Percentiles rank a stretch among this genome's conserved stretches.
These are phyloP conservation scores for Actenoides hombroni DNA, from an alignment of 2,113 vertebrate species.

Conservation along the genomic window DNA sequence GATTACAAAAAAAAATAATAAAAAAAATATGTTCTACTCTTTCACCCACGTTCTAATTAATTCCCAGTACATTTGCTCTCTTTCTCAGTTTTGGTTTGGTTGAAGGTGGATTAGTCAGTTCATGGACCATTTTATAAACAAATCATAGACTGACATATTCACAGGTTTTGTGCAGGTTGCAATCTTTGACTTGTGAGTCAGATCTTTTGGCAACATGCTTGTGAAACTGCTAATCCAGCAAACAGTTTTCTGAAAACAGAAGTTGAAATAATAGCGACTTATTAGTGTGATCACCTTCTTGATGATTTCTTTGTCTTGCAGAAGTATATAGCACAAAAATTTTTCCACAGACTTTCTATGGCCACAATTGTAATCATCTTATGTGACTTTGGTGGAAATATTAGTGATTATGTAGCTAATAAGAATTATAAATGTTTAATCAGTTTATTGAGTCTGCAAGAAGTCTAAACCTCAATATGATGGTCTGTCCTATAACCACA, in stretches of 20 bases:
- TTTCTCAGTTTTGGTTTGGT: not conserved
- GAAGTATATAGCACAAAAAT: not conserved
- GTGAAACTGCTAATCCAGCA: not conserved
- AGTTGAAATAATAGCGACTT: not conserved
- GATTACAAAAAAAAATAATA: not conserved
- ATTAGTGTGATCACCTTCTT: not conserved
- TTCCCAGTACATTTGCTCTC: not conserved
- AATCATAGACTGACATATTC: not conserved
- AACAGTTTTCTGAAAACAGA: not conserved
- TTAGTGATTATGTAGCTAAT: not conserved
- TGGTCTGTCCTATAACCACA: not conserved
- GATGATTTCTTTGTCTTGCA: not conserved
- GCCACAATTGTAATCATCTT: not conserved
- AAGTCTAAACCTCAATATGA: not conserved
- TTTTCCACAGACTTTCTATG: not conserved
- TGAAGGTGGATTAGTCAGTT: not conserved
- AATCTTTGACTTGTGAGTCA: not conserved
- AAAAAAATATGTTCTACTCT: fast-evolving
- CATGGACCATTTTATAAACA: not conserved
- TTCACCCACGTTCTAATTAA: not conserved
- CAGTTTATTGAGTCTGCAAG: not conserved
- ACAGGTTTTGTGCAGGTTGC: not conserved
- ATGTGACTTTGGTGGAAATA: not conserved
- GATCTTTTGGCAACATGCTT: not conserved
- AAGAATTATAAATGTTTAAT: not conserved